Base-by-base conservation (phyloP, 53 echinoderm and acorn worm species). In the Luidia sarsii region DNA sequence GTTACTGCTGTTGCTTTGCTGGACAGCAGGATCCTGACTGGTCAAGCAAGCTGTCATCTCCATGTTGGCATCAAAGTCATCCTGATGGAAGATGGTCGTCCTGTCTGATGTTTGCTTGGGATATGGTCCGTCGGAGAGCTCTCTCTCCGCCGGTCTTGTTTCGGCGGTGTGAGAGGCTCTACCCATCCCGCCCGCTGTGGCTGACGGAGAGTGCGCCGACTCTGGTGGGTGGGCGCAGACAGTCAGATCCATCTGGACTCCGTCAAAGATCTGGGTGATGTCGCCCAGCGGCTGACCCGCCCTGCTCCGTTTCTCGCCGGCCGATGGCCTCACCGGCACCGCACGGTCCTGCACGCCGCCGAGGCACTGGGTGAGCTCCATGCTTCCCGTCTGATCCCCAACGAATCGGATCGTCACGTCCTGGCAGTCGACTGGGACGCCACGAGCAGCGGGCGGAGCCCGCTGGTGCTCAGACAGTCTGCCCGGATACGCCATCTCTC, bases 331-430 rank as follows among this genome's bases (percentile, higher is more conserved):
- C 36, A 1, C 19, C 34, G 34, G 50, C 31, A 52, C 41, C 21
- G 27, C 34, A 31, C 71, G 67, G 20, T 72, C 39, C 43, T 50
- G 62, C n/a, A 38, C 37, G 54, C 63, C 51, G 28, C 39, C 70
- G 29, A 81, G 46, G 48, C 75, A 83, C 32, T 53, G 53, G 18
- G 88, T 88, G 51, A 88, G 32, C 59, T 88, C 83, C 88, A 88
- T 88, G 63, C 74, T 67, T 30, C 83, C 88, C 4, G 41, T 34
- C 0, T 32, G 15, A 22, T 52, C 56, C 6, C 65, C 72, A 33
- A 64, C 81, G 33, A 69, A 64, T n/a, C 65, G 33, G 18, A 70
- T 57, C n/a, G 70, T 80, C 65, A 41, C 31, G 13, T 65, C 72
- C 23, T 23, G n/a, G n/a, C n/a, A n/a, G n/a, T n/a, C n/a, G n/a